Evolutionary conservation across 2,113 vertebrate species (phyloP).

Genomic region (Osmerus eperlanus): DNA sequence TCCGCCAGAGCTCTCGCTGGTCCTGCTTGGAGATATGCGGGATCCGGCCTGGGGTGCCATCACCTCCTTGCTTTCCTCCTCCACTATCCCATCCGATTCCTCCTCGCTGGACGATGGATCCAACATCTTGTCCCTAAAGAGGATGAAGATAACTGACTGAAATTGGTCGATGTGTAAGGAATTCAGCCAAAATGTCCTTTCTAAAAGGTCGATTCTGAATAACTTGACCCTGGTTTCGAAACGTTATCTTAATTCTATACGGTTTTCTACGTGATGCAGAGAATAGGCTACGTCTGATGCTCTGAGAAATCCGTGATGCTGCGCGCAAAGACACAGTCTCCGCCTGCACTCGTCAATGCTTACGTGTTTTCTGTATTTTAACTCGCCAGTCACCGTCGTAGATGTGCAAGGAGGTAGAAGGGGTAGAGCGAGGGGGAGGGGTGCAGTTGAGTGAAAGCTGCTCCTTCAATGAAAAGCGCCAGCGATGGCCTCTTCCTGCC

Average conservation of each 20-base stretch:
- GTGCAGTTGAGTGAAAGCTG: slow-evolving; percentile 22
- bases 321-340: slow-evolving; percentile 65
- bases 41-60: slow-evolving; percentile 81
- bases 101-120: slow-evolving; percentile 96
- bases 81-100: slow-evolving; percentile 90
- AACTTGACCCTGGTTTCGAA: not conserved
- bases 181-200: not conserved
- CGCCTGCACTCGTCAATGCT: slow-evolving; percentile 77
- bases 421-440: slow-evolving; percentile 29
- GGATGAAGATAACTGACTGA: not conserved
- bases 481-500: slow-evolving; percentile 62
- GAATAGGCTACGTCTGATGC: slow-evolving; percentile 64
- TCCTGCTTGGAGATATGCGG: slow-evolving; percentile 87
- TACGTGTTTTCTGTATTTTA: slow-evolving; percentile 80
- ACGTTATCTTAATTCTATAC: not conserved
- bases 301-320: slow-evolving; percentile 66
- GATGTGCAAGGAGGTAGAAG: slow-evolving; percentile 59
- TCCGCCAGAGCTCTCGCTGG: slow-evolving; percentile 83
- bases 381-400: slow-evolving; percentile 81
- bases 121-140: slow-evolving; percentile 74
- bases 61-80: slow-evolving; percentile 89
- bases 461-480: slow-evolving; percentile 46
- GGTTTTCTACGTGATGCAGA: slow-evolving; percentile 54
- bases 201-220: not conserved
- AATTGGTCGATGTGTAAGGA: not conserved